phyloP scores from a whole-genome alignment of 2,888 invertebrate genomes.

The Mechanitis messenoides region DNA sequence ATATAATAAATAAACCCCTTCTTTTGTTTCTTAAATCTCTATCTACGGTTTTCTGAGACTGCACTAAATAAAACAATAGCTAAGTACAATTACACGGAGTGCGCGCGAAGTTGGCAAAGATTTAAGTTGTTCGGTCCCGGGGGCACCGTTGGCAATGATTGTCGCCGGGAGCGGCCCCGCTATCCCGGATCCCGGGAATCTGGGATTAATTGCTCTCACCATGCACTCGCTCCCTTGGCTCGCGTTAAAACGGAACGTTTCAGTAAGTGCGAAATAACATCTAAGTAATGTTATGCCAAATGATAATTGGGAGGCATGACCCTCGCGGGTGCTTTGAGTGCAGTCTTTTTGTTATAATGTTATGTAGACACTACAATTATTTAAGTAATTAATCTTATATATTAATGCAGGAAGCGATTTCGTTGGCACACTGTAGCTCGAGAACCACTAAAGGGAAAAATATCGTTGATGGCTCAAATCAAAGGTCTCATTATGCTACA shows the following conservation, averaged over 20 bases:
- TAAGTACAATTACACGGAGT: slow-evolving; percentile 41
- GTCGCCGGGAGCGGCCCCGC: slow-evolving; percentile 58
- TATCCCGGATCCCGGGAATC: slow-evolving; percentile 31
- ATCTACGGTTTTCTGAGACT: not conserved
- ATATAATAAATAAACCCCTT: too few relatives aligned
- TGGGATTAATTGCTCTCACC: slow-evolving; percentile 67
- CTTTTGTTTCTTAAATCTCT: not conserved
- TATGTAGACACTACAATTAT: not conserved
- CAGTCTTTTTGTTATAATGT: too few relatives aligned
- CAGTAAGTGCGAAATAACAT: slow-evolving; percentile 66
- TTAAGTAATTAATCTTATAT: too few relatives aligned
- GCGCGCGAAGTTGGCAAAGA: slow-evolving; percentile 61
- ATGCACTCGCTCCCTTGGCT: slow-evolving; percentile 63
- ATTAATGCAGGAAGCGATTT: too few relatives aligned
- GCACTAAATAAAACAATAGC: slow-evolving; percentile 32
- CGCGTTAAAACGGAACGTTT: slow-evolving; percentile 60
- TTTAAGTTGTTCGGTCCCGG: slow-evolving; percentile 68
- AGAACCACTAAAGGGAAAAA: too few relatives aligned
- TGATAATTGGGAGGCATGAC: slow-evolving; percentile 48
- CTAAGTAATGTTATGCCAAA: slow-evolving; percentile 63
- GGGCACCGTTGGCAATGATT: slow-evolving; percentile 69
- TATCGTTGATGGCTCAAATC: too few relatives aligned
- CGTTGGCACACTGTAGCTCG: too few relatives aligned
- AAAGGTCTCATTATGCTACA: too few relatives aligned
- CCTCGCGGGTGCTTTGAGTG: slow-evolving; percentile 12